Conservation (phyloP, 53 echinoderm and acorn worm genomes). For the Patiria pectinifera region DNA sequence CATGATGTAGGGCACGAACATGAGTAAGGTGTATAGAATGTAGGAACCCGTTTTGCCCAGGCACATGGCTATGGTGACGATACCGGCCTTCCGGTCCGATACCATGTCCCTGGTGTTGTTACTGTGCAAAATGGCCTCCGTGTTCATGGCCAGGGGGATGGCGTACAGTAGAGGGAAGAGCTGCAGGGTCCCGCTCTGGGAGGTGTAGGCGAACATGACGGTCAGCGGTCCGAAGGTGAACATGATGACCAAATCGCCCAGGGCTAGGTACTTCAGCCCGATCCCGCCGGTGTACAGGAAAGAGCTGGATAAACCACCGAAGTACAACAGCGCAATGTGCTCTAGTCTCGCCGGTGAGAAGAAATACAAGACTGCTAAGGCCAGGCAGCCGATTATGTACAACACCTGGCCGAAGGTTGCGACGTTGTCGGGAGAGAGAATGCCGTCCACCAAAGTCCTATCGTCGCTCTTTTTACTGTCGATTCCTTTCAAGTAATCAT, state of each 20-base stretch:
- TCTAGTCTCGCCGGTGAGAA: conserved; percentile 84
- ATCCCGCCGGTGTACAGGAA: conserved; percentile 97
- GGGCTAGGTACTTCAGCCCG: conserved; percentile 90
- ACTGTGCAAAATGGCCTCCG: conserved; percentile 92
- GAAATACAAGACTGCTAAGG: conserved; percentile 62
- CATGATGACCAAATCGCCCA: conserved; percentile 86
- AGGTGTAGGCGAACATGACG: conserved; percentile 90
- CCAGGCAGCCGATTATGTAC: conserved; percentile 85
- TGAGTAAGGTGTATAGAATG: conserved; percentile 76
- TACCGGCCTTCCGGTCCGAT: conserved; percentile 76
- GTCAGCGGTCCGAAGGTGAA: conserved; percentile 92
- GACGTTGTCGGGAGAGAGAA: conserved; percentile 79
- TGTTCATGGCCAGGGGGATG: conserved; percentile 90
- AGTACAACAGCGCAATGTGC: conserved; percentile 86
- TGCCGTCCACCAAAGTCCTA: conserved; percentile 90
- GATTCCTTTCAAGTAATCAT: conserved; percentile 92
- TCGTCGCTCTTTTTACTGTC: conserved; percentile 97
- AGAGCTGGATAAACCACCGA: conserved; percentile 92
- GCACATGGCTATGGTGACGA: conserved; percentile 80
- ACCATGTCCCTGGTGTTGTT: conserved; percentile 91
- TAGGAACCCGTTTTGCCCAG: conserved; percentile 87
- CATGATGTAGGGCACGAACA: conserved; percentile 88
- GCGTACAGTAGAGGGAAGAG: conserved; percentile 88
- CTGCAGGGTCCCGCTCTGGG: conserved; percentile 79
- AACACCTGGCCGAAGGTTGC: conserved; percentile 87